These are phyloP conservation scores for Aix galericulata DNA, from an alignment of 2,113 vertebrate genomes.

Conservation along the genomic window DNA sequence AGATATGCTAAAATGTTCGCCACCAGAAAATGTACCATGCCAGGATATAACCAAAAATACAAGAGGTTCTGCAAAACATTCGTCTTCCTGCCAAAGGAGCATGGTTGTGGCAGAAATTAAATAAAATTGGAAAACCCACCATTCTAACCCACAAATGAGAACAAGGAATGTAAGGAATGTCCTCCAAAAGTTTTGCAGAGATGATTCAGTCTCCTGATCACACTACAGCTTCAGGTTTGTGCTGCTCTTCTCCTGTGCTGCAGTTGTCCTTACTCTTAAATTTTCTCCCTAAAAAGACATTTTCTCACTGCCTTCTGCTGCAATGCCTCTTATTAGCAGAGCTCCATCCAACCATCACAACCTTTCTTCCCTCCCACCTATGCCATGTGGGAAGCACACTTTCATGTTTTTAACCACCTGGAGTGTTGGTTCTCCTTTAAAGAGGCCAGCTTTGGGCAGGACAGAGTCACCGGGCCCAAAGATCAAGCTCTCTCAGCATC, in stretches of 20 bases:
- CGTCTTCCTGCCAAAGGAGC: not conserved
- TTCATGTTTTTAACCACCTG: not conserved
- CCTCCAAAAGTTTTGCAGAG: not conserved
- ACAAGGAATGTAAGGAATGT: not conserved
- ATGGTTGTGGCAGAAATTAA: not conserved
- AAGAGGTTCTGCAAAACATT: not conserved
- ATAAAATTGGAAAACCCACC: not conserved
- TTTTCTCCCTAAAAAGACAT: not conserved
- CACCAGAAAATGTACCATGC: not conserved
- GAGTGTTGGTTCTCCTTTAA: not conserved
- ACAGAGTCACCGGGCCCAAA: not conserved
- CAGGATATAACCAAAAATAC: not conserved
- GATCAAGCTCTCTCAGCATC: not conserved
- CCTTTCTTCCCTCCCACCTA: not conserved
- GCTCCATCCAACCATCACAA: not conserved
- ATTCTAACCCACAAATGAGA: not conserved
- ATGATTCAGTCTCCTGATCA: not conserved
- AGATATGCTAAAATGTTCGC: not conserved
- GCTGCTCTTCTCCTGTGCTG: not conserved
- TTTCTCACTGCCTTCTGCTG: not conserved
- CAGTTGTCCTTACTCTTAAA: not conserved
- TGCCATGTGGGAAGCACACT: not conserved
- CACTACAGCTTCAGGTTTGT: not conserved
- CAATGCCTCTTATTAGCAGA: not conserved
- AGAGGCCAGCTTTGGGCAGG: not conserved